These are phyloP conservation scores for Pseudochirops corinnae DNA, from an alignment of 2,797 vertebrate genomes.

Conservation along the genomic window DNA sequence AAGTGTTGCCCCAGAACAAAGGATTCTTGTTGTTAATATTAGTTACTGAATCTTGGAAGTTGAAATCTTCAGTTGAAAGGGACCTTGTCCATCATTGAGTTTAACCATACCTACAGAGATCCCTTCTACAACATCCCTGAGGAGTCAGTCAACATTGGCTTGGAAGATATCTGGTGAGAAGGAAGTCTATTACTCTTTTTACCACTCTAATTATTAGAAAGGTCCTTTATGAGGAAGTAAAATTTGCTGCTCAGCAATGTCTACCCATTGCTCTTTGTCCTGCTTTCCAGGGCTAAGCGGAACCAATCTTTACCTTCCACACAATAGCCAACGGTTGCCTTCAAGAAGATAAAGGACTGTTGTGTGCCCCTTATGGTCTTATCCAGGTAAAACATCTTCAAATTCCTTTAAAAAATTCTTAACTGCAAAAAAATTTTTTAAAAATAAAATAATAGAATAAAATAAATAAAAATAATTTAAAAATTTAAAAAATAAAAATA, in stretches of 20 bases:
- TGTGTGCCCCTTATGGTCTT: background rate
- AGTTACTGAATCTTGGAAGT: background rate
- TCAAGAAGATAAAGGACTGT: background rate
- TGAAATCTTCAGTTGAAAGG: background rate
- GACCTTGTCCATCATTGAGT: background rate
- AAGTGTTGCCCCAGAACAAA: background rate
- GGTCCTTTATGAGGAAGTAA: background rate
- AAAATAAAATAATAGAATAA: no score
- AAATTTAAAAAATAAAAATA: no score
- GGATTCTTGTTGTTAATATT: background rate
- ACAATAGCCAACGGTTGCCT: background rate
- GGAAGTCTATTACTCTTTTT: background rate
- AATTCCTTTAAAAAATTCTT: background rate
- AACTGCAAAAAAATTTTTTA: no score
- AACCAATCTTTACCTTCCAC: background rate
- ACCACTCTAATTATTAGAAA: background rate
- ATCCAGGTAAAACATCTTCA: background rate
- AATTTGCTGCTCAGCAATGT: background rate
- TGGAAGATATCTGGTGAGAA: background rate
- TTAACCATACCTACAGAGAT: background rate
- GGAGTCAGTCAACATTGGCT: background rate
- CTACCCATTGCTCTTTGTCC: background rate
- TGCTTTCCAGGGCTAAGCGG: background rate
- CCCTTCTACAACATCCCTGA: background rate
- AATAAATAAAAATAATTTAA: no score